Conservation (phyloP, 2,888 invertebrate species). For the Nomada ruficornis region DNA sequence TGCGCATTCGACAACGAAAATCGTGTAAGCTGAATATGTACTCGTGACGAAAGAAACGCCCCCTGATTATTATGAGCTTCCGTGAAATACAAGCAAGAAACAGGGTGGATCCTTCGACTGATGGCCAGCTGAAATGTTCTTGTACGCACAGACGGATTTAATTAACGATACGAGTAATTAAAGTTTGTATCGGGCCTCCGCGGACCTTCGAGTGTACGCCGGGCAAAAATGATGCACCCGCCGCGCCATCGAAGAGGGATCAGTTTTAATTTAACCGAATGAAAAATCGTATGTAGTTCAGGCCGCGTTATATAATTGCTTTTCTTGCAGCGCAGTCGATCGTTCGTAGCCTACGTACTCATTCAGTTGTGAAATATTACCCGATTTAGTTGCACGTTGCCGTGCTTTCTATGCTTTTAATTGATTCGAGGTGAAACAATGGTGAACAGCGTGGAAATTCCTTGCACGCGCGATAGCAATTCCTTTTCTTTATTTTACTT, state of each 20-base stretch:
- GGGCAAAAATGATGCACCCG: conserved; percentile 32
- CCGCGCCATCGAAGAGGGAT: conserved; percentile 9
- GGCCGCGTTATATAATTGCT: conserved; percentile 20
- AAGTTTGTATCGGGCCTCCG: conserved; percentile 36
- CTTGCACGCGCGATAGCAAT: not conserved
- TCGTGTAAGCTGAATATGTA: conserved; percentile 57
- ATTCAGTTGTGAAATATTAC: conserved; percentile 19
- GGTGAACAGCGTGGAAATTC: not conserved
- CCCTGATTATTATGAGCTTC: conserved; percentile 73
- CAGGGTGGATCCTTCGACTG: conserved; percentile 16
- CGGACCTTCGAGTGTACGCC: conserved; percentile 8
- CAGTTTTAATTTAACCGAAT: conserved; percentile 45
- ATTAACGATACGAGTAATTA: conserved; percentile 69
- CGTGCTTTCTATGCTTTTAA: not conserved
- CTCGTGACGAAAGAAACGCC: conserved; percentile 24
- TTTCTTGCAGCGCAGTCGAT: conserved; percentile 15
- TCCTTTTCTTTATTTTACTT: not conserved
- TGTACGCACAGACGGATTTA: conserved; percentile 64
- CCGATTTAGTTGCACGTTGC: not conserved
- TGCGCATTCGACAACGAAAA: conserved; percentile 49
- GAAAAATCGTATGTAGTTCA: conserved; percentile 28
- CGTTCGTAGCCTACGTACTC: not conserved
- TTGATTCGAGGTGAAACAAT: not conserved
- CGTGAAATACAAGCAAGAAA: conserved; percentile 48
- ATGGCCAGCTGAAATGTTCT: conserved; percentile 50